A percentile compares a stretch with the other conserved stretches of the same genome.
phyloP scores from a whole-genome alignment of 2,113 vertebrate genomes.

The Taxidea taxus region DNA sequence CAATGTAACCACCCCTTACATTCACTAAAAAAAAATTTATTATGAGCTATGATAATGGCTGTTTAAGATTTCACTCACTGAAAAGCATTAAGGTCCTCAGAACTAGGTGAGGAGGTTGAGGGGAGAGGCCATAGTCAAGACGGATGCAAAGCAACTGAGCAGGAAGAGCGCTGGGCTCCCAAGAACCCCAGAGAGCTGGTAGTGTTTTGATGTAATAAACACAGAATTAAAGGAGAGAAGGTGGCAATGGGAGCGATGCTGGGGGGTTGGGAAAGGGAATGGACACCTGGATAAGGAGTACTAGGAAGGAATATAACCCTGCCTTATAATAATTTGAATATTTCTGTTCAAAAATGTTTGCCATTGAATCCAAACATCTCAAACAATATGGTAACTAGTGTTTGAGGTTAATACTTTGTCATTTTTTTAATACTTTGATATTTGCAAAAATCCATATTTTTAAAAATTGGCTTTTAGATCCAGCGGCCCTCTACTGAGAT shows the following conservation, averaged over 20 bases:
- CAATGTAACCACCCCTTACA: not conserved
- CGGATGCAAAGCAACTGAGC: not conserved
- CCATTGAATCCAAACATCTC: not conserved
- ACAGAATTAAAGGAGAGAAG: not conserved
- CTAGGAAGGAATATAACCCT: not conserved
- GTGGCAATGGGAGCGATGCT: not conserved
- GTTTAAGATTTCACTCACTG: not conserved
- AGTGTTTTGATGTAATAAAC: not conserved
- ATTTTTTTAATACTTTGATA: not conserved
- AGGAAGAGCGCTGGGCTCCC: not conserved
- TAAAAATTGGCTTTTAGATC: constrained; percentile 34
- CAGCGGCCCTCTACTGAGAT: constrained; percentile 22
- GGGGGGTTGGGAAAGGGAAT: not conserved
- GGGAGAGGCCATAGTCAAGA: not conserved
- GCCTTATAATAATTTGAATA: not conserved
- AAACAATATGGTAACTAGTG: not conserved
- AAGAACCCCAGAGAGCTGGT: not conserved
- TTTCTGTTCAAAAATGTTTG: not conserved
- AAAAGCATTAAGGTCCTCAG: not conserved
- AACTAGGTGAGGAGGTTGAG: not conserved
- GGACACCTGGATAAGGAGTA: not conserved
- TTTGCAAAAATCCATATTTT: not conserved
- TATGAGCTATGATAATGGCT: not conserved
- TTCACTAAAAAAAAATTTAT: not conserved
- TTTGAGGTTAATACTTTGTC: not conserved